These are phyloP conservation scores for Nephrotoma guestfalica DNA, from an alignment of 2,888 invertebrate genomes.

Conservation along the genomic window DNA sequence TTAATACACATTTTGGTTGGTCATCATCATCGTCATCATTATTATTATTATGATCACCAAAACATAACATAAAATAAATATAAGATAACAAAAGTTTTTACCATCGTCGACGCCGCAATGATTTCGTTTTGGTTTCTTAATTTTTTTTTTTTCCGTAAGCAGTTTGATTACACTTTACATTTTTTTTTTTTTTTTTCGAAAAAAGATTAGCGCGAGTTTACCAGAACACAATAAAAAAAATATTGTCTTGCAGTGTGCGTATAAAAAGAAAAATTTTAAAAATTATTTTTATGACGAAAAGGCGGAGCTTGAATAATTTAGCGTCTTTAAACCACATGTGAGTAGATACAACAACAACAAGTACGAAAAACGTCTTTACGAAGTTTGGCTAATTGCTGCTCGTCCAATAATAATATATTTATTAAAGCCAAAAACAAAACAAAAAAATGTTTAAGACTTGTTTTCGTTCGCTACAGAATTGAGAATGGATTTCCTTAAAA, in stretches of 20 bases:
- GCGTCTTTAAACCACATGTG: background rate
- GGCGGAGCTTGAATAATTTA: slow-evolving; percentile 4
- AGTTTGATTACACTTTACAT: background rate
- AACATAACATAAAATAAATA: background rate
- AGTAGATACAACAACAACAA: background rate
- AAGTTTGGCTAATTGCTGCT: background rate
- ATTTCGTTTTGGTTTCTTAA: background rate
- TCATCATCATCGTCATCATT: background rate
- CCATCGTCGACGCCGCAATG: background rate
- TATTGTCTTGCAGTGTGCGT: background rate
- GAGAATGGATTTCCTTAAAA: background rate
- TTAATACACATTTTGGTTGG: background rate
- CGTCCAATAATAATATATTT: background rate
- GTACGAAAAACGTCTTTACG: background rate
- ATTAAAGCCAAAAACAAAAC: background rate
- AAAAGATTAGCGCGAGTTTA: background rate
- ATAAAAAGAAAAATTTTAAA: background rate
- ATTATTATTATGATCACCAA: background rate
- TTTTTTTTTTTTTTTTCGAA: background rate
- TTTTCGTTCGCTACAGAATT: background rate
- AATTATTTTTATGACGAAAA: slow-evolving; percentile 4
- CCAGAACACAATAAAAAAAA: background rate
- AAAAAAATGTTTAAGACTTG: background rate
- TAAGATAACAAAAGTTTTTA: background rate
- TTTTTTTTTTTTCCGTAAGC: background rate